Evolutionary conservation across 2,113 vertebrate genomes (phyloP), one percentile per base, ranked within the genome.

Genomic region (Cervus canadensis): DNA sequence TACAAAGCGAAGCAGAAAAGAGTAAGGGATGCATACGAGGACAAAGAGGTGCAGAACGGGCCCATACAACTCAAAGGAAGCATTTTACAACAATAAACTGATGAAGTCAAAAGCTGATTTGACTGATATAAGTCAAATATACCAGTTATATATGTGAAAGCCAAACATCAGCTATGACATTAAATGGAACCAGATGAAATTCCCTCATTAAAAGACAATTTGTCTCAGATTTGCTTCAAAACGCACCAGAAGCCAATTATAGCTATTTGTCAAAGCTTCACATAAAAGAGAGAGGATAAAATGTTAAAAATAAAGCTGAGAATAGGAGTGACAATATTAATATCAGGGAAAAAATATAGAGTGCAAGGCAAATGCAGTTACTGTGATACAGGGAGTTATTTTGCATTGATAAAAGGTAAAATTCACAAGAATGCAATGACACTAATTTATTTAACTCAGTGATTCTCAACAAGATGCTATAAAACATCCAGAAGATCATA

Each of bases 181-280:
- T 33, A 45, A 64, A 43, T 83, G 81, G 40, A 60, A 23, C 59
- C 48, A 85, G 12, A 79, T 96, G 60, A 86, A 79, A 81, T 82
- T 64, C 17, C 33, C 14, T 48, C 57, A 40, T 89, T 89, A 50
- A 92, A 93, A 81, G 57, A 79, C 12, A 76, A 6, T 17, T 40
- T 36, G 5, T 86, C 56, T 89, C 43, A 30, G n/a, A 67, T 87
- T 83, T 60, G 40, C 45, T 90, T 96, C 85, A 93, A 90, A 96
- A 76, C 2, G 12, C 30, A 40, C 11, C 25, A 71, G 87, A 92
- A 91, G n/a, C 81, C 57, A 64, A 67, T 92, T 87, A 78, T 0
- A 84, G n/a, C n/a, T 94, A n/a, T 87, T 92, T 94, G 54, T 94
- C 60, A 90, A 84, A 95, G 23, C 36, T 79, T 96, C 25, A 30